phyloP scores from a whole-genome alignment of 64 coral and sea anemone genomes.

The Trachythela sp. region DNA sequence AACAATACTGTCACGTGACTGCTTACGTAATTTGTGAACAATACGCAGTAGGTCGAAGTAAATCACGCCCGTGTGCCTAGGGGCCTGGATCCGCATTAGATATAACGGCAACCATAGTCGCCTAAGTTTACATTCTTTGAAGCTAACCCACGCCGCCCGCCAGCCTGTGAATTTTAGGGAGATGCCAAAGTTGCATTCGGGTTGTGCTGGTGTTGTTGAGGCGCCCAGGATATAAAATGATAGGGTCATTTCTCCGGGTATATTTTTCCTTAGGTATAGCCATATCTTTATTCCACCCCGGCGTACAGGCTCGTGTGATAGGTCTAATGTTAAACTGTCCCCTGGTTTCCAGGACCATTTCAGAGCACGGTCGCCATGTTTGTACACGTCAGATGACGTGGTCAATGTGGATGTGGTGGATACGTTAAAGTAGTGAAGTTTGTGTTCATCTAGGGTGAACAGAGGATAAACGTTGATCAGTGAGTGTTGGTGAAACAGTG shows the following conservation, averaged over 20 bases:
- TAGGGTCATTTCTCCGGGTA: neutral
- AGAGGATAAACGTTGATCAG: neutral
- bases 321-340: neutral
- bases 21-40: neutral
- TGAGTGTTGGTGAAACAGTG: neutral
- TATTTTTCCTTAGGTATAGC: neutral
- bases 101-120: neutral
- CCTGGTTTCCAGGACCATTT: neutral
- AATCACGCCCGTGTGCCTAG: neutral
- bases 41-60: neutral
- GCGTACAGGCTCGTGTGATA: neutral
- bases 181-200: neutral
- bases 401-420: neutral
- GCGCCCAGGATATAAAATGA: neutral
- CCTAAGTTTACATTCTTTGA: neutral
- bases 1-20: neutral
- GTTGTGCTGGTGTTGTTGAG: neutral
- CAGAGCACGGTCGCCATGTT: neutral
- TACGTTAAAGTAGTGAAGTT: neutral
- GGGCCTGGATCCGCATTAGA: neutral
- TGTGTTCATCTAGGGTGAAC: neutral
- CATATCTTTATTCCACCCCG: neutral
- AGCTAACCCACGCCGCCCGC: neutral
- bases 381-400: constrained; percentile 1
- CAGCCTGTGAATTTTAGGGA: constrained; percentile 4